Percentiles rank a stretch among this genome's conserved stretches.
Evolutionary conservation across 2,888 invertebrate species (phyloP).

Genomic region (Agrilus cyanescens): DNA sequence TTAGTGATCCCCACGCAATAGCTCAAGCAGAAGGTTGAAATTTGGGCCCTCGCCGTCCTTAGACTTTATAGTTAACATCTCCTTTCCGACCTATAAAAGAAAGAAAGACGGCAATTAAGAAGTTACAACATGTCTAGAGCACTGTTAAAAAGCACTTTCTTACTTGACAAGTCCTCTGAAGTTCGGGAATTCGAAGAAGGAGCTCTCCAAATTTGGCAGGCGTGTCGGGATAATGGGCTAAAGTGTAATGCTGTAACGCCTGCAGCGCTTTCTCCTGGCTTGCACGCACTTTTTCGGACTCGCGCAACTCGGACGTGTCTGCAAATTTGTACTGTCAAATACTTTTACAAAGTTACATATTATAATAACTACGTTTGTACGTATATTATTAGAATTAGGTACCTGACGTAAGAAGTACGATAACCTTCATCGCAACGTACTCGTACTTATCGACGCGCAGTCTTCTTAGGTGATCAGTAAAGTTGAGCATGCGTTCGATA

Average conservation of each 20-base stretch:
- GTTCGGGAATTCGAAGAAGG: conserved; percentile 82
- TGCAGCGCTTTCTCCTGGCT: conserved; percentile 91
- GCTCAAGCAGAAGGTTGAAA: conserved; percentile 92
- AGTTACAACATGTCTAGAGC: conserved; percentile 1
- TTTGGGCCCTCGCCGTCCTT: conserved; percentile 83
- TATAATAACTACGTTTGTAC: neutral
- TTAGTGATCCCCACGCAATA: conserved; percentile 83
- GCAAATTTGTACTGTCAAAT: conserved; percentile 20
- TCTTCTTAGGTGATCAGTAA: conserved; percentile 83
- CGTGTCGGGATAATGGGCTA: conserved; percentile 81
- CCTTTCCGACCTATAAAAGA: conserved; percentile 82
- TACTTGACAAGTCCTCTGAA: conserved; percentile 89
- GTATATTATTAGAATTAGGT: conserved; percentile 17
- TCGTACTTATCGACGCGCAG: conserved; percentile 89
- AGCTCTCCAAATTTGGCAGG: conserved; percentile 94
- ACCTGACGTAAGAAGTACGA: conserved; percentile 86
- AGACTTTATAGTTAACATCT: conserved; percentile 76
- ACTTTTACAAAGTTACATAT: conserved; percentile 1
- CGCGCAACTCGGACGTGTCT: conserved; percentile 87
- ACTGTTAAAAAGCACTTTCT: conserved; percentile 12
- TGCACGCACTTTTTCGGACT: conserved; percentile 86
- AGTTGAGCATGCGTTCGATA: conserved; percentile 88
- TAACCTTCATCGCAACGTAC: conserved; percentile 93
- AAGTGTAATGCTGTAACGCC: conserved; percentile 83
- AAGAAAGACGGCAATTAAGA: conserved; percentile 26